Base-by-base conservation (phyloP, 2,797 vertebrate genomes). In the Coluber constrictor region DNA sequence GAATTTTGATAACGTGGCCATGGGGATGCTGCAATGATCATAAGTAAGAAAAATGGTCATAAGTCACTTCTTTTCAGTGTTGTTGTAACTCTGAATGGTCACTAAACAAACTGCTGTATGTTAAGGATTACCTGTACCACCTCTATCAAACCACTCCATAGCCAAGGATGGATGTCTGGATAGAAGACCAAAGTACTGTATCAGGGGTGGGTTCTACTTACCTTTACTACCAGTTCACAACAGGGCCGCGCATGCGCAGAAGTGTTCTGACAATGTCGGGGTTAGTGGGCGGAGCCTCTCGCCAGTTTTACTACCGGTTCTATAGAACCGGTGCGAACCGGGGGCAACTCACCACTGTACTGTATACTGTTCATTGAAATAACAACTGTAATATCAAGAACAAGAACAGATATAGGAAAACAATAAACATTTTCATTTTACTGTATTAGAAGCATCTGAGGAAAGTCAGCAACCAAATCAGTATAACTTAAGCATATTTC, bases 371-470 rank as follows among this genome's bases (percentile, higher is more conserved):
- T 27, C 32, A 10, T 23, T 79, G 37, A 43, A 79, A 43, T 43
- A 79, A 79, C 32, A 79, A 23, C 20, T 79, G 37, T 23, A 79
- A 9, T 43, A 43, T 23, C 37, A 23, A 43, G 16, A 74, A 20
- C 16, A 74, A 74, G 74, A 79, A 11, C 37, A 79, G 37, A 79
- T 8, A 23, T 43, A 23, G 37, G 74, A 79, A 79, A 79, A 23
- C 8, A 79, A 79, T 43, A 79, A 79, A 79, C 18, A 43, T 43
- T 43, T 37, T 79, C 37, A 43, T 43, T 43, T 79, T 43, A 43
- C 74, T 93, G 90, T 95, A 95, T 93, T 94, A 95, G 0, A 37
- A 93, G 94, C 92, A 93, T 96, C 95, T 95, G 91, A 96, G 93
- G 95, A 93, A 94, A 96, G 91, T 74, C 94, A 96, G 93, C 94